These are phyloP conservation scores for Microtus obscurus DNA, from an alignment of 2,797 vertebrate species.

Conservation along the genomic window DNA sequence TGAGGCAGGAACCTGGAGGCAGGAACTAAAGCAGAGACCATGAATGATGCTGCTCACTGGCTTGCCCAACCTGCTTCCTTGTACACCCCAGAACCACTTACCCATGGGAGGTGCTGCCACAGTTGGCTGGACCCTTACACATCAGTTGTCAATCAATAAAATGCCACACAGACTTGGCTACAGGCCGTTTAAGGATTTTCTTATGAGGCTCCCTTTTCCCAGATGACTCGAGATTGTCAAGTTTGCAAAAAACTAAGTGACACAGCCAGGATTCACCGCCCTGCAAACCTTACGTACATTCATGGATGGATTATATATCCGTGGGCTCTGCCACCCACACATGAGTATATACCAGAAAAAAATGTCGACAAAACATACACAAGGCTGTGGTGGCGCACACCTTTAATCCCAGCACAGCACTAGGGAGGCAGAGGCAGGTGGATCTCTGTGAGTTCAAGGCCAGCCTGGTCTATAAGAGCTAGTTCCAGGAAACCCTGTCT, in stretches of 20 bases:
- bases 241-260: background rate
- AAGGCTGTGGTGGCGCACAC: background rate
- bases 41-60: background rate
- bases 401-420: background rate
- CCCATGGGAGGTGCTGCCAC: background rate
- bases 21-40: background rate
- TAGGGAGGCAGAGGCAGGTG: background rate
- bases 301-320: background rate
- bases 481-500: too few species aligned
- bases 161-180: background rate
- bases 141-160: background rate
- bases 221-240: background rate
- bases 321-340: too few species aligned
- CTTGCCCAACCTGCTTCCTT: background rate
- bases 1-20: background rate
- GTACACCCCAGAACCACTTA: background rate
- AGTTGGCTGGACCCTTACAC: background rate
- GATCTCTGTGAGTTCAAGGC: background rate
- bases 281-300: background rate
- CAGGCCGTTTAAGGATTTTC: background rate
- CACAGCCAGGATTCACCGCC: background rate
- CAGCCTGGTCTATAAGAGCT: background rate
- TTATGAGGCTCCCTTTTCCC: background rate
- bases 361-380: background rate
- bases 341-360: background rate